Base-by-base conservation (phyloP, 2,113 vertebrate genomes). In the Chaenogobius annularis region DNA sequence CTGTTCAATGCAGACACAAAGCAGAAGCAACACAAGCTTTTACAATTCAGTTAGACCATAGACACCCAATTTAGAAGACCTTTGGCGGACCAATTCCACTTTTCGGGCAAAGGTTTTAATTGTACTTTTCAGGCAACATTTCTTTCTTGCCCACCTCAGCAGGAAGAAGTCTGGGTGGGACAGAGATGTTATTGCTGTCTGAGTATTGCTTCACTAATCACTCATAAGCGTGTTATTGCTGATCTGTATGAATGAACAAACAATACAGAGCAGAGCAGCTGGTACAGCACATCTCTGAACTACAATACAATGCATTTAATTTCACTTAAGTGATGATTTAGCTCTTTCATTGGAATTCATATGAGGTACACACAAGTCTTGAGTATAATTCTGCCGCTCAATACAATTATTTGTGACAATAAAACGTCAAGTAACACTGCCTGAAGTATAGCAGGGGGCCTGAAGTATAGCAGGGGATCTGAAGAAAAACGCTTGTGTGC, bases 131-230 rank as follows among this genome's bases (percentile, higher is more conserved):
- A 19, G 50, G 13, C 68, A 70, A 72, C 72, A 56, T 82, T 69
- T 17, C 75, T 47, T 55, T 62, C 75, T 50, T 55, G 58, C 68
- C 66, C 44, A 64, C 66, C 67, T 74, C 73, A 52, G 84, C 71
- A 44, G 73, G 80, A 87, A 79, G 74, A 83, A 84, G 81, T 85
- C 69, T 43, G 31, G 73, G 72, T 70, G 83, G 58, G 80, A 80
- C 22, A 40, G 61, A 69, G 81, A 85, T 90, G 87, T 93, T 94
- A 94, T 94, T 94, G 93, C 93, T 92, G 83, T 89, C 87, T 86
- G 84, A 90, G 86, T 94, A 94, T 94, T 94, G 92, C 93, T 93
- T 85, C 74, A 48, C 73, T 86, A 82, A 91, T 58, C 74, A 55
- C 64, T 72, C 68, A 43, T 6, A 35, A 79, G 85, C 76, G 73